Evolutionary conservation across 2,113 vertebrate genomes (phyloP).

Genomic region (Oophaga pumilio): DNA sequence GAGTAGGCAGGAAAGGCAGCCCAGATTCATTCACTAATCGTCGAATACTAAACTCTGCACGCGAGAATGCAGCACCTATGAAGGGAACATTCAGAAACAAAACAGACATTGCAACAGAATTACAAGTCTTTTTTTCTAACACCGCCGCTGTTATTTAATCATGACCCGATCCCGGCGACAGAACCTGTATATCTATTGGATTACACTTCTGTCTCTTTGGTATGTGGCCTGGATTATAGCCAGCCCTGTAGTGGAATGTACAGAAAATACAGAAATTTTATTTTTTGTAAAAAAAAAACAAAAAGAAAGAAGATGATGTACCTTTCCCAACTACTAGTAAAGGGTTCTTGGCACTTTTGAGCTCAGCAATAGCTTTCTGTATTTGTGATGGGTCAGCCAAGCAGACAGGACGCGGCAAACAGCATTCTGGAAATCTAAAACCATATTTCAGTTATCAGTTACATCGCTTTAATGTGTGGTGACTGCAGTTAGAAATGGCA

Average conservation of each 20-base stretch:
- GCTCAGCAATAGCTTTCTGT: constrained; percentile 68
- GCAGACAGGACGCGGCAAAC: constrained; percentile 80
- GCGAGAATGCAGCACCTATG: constrained; percentile 88
- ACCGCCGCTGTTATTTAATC: no score
- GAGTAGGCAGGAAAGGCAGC: constrained; percentile 91
- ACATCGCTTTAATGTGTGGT: neutral
- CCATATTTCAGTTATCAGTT: neutral
- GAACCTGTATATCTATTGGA: no score
- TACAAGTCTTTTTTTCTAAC: no score
- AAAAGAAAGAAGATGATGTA: constrained; percentile 60
- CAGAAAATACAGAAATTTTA: no score
- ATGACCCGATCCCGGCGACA: no score
- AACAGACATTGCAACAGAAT: no score
- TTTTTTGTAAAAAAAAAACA: neutral
- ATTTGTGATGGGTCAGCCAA: constrained; percentile 75
- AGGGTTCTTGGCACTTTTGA: constrained; percentile 81
- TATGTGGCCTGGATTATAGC: no score
- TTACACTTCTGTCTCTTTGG: no score
- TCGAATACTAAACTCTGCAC: constrained; percentile 79
- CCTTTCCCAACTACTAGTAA: constrained; percentile 94
- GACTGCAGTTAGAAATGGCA: neutral
- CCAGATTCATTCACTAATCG: constrained; percentile 81
- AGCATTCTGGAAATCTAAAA: constrained; percentile 79
- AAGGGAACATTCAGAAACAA: no score
- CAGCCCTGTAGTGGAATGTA: no score